These are phyloP conservation scores for Tapera naevia DNA, from an alignment of 2,797 vertebrate genomes.

Conservation along the genomic window DNA sequence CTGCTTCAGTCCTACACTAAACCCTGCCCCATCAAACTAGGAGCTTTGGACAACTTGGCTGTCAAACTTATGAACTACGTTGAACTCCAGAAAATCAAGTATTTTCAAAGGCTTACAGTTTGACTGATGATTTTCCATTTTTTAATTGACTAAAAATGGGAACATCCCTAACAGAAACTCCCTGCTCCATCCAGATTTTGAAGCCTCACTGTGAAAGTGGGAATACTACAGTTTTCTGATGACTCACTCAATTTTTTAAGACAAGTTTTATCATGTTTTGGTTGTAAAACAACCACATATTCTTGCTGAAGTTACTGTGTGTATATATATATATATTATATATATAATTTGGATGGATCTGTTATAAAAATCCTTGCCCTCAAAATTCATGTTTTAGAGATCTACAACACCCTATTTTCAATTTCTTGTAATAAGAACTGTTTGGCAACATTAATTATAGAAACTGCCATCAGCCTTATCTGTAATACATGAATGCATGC, in stretches of 20 bases:
- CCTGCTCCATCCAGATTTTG: neutral
- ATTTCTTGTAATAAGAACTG: neutral
- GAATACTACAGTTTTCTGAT: neutral
- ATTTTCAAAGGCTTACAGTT: neutral
- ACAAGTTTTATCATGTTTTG: neutral
- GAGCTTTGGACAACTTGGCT: neutral
- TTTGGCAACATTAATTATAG: neutral
- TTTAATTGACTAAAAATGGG: neutral
- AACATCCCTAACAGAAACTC: neutral
- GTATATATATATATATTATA: no score
- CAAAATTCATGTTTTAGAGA: neutral
- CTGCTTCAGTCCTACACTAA: neutral
- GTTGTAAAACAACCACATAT: neutral
- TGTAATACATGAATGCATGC: neutral
- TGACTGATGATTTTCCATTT: neutral
- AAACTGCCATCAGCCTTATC: neutral
- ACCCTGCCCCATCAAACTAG: neutral
- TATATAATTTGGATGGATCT: neutral
- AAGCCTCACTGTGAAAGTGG: neutral
- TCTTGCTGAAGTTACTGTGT: neutral
- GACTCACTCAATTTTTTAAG: neutral
- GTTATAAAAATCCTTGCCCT: neutral
- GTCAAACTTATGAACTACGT: neutral
- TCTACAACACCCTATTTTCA: neutral
- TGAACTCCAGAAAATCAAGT: neutral